These are phyloP conservation scores for Nylanderia fulva DNA, from an alignment of 1,140 invertebrate species.

Conservation along the genomic window DNA sequence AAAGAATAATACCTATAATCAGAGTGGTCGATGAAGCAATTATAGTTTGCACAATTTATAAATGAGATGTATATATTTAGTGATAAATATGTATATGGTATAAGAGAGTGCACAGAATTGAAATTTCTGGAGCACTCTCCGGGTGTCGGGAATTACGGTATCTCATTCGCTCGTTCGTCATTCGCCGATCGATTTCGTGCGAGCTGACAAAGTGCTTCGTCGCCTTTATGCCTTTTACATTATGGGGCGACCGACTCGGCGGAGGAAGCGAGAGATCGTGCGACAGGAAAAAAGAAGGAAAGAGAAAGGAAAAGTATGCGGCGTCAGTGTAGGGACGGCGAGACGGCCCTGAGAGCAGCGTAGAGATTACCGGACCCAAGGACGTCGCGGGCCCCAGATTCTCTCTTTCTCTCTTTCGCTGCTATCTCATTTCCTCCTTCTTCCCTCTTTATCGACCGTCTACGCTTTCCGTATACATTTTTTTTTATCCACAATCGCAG, in stretches of 20 bases:
- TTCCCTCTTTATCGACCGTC: slow-evolving; percentile 42
- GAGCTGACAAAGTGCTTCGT: slow-evolving; percentile 32
- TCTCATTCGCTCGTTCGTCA: neutral
- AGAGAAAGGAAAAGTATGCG: slow-evolving; percentile 25
- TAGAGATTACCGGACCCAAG: slow-evolving; percentile 81
- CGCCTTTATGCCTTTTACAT: slow-evolving; percentile 11
- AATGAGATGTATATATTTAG: too few relatives aligned
- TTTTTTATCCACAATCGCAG: slow-evolving; percentile 38
- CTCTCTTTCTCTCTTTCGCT: slow-evolving; percentile 21
- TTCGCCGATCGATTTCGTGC: slow-evolving; percentile 46
- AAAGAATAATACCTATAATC: neutral
- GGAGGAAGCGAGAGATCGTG: slow-evolving; percentile 14
- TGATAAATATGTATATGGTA: too few relatives aligned
- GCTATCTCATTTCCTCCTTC: neutral
- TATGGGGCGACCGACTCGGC: neutral
- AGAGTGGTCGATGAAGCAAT: neutral
- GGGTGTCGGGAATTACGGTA: neutral
- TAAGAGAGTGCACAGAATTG: too few relatives aligned
- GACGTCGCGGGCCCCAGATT: slow-evolving; percentile 83
- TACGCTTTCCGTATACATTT: slow-evolving; percentile 50
- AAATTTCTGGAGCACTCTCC: slow-evolving; percentile 5
- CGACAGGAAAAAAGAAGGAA: neutral
- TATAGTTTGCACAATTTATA: neutral
- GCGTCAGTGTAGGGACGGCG: slow-evolving; percentile 66
- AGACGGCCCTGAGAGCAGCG: slow-evolving; percentile 79